A percentile compares a stretch with the other conserved stretches of the same genome.
These are phyloP conservation scores for Caenorhabditis remanei DNA, from an alignment of 1,140 invertebrate genomes.

Conservation along the genomic window DNA sequence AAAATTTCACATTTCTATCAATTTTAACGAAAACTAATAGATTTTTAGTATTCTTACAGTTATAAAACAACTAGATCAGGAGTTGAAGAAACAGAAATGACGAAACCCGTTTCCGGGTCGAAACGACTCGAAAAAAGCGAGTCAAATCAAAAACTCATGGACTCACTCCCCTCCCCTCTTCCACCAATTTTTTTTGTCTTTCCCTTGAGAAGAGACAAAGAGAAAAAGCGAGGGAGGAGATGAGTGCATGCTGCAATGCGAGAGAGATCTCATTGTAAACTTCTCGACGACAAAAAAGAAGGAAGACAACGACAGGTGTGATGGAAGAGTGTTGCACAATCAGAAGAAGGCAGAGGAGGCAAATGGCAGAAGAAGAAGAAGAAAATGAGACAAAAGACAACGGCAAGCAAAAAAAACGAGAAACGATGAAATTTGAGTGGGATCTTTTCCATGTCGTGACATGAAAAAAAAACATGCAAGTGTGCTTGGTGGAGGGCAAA, in stretches of 20 bases:
- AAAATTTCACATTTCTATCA: too few relatives aligned
- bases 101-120: background rate
- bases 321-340: slow-evolving; percentile 6
- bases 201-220: background rate
- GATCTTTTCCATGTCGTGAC: background rate
- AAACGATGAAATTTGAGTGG: slow-evolving; percentile 23
- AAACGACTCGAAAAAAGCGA: background rate
- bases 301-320: slow-evolving; percentile 11
- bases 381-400: background rate
- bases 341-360: background rate
- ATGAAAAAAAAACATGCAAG: too few relatives aligned
- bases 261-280: slow-evolving; percentile 26
- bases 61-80: background rate
- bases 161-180: background rate
- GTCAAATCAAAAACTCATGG: slow-evolving; percentile 27
- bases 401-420: background rate
- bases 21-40: background rate
- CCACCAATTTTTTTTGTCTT: too few relatives aligned
- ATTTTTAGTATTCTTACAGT: background rate
- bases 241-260: background rate
- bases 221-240: slow-evolving; percentile 21
- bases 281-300: background rate
- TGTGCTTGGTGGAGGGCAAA: too few relatives aligned
- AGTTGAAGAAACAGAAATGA: background rate
- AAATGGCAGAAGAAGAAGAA: slow-evolving; percentile 5